A percentile compares a stretch with the other conserved stretches of the same genome.
Evolutionary conservation across 2,888 invertebrate genomes (phyloP).

Genomic region (Marasmarcha lunaedactyla): DNA sequence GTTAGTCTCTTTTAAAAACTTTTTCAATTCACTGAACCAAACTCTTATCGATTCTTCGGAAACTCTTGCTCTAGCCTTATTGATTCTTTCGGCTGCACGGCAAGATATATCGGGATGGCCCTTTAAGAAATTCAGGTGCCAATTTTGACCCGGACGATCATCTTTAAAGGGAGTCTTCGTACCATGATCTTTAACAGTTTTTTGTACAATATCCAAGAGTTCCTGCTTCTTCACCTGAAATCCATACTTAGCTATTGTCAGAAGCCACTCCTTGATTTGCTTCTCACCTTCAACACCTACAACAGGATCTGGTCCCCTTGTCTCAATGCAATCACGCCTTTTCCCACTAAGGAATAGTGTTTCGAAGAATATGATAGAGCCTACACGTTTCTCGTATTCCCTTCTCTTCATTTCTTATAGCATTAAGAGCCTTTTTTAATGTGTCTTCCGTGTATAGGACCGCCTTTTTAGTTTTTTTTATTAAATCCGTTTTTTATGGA

Average conservation of each 20-base stretch:
- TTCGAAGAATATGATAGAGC: not conserved
- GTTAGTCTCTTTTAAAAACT: constrained; percentile 3
- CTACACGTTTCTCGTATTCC: not conserved
- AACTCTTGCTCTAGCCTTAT: constrained; percentile 13
- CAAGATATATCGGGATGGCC: constrained; percentile 9
- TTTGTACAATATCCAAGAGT: constrained; percentile 20
- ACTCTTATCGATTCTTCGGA: constrained; percentile 10
- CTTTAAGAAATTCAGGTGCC: constrained; percentile 5
- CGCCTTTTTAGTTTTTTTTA: not conserved
- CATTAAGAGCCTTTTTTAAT: constrained; percentile 1
- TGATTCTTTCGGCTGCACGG: constrained; percentile 14
- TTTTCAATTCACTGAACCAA: constrained; percentile 9
- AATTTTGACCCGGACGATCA: constrained; percentile 13
- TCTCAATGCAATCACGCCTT: constrained; percentile 15
- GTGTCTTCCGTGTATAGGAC: not conserved
- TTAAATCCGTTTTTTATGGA: not conserved
- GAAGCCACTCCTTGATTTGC: constrained; percentile 20
- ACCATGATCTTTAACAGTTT: constrained; percentile 13
- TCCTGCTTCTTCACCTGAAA: constrained; percentile 24
- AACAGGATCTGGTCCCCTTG: constrained; percentile 19
- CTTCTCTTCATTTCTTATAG: not conserved
- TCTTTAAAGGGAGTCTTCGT: constrained; percentile 12
- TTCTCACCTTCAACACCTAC: constrained; percentile 19
- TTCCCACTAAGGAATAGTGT: constrained; percentile 1
- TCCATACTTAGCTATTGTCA: constrained; percentile 22